These are phyloP conservation scores for Phytoseiulus persimilis DNA, from an alignment of 2,888 invertebrate genomes.

Conservation along the genomic window DNA sequence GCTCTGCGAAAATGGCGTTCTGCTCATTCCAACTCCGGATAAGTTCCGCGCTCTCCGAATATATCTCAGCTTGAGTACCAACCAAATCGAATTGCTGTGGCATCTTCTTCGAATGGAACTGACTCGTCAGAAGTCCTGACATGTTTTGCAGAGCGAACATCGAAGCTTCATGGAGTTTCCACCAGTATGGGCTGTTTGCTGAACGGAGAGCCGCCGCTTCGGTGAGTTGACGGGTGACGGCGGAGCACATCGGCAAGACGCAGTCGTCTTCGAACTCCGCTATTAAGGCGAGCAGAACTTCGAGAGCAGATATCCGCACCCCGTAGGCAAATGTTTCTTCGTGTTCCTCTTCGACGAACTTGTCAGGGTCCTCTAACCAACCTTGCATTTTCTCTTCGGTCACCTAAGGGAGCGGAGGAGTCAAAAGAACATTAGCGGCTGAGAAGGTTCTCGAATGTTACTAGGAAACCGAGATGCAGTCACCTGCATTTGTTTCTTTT, in stretches of 20 bases:
- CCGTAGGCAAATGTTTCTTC: conserved; percentile 59
- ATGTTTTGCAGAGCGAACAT: conserved; percentile 59
- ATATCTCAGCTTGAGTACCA: conserved; percentile 46
- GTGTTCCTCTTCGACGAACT: conserved; percentile 64
- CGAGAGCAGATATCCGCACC: conserved; percentile 61
- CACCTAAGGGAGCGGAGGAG: conserved; percentile 49
- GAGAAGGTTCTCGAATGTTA: no score
- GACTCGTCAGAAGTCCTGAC: conserved; percentile 53
- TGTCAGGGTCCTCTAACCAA: conserved; percentile 60
- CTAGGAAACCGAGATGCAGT: no score
- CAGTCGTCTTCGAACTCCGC: conserved; percentile 57
- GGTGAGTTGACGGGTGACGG: conserved; percentile 58
- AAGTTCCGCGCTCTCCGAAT: neutral
- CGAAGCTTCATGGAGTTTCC: conserved; percentile 62
- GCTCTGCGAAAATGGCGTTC: neutral
- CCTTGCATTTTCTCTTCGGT: conserved; percentile 59
- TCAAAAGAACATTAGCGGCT: no score
- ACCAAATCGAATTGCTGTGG: conserved; percentile 50
- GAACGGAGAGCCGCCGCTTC: conserved; percentile 55
- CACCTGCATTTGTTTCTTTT: no score
- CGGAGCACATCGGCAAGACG: conserved; percentile 56
- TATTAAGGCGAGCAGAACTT: conserved; percentile 57
- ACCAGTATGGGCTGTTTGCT: conserved; percentile 54
- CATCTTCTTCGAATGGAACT: conserved; percentile 48
- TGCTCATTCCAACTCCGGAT: conserved; percentile 44